These are phyloP conservation scores for Maccullochella peelii DNA, from an alignment of 2,113 vertebrate species.

Conservation along the genomic window DNA sequence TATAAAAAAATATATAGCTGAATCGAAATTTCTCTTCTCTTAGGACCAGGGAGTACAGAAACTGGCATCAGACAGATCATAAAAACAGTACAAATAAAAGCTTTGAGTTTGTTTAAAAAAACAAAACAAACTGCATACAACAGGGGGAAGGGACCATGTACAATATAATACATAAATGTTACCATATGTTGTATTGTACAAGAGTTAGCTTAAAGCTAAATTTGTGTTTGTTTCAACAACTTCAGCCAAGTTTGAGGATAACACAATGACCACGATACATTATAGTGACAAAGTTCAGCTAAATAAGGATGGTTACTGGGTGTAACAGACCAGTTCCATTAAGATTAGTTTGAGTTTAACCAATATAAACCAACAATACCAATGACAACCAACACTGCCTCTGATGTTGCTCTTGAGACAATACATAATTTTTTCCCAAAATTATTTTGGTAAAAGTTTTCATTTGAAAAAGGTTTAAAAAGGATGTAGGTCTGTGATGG, in stretches of 20 bases:
- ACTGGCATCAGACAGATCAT: neutral
- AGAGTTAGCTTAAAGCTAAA: neutral
- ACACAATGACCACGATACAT: neutral
- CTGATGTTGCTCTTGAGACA: neutral
- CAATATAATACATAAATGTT: neutral
- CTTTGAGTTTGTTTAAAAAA: neutral
- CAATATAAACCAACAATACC: too few species aligned
- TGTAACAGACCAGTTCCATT: too few species aligned
- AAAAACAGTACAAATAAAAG: neutral
- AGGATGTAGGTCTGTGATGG: neutral
- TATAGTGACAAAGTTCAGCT: neutral
- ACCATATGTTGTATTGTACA: neutral
- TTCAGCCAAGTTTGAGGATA: neutral
- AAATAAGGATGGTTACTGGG: neutral
- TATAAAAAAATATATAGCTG: neutral
- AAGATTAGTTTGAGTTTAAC: too few species aligned
- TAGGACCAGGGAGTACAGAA: neutral
- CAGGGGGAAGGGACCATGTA: neutral
- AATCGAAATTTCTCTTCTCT: neutral
- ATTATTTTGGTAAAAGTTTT: neutral
- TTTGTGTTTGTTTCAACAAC: neutral
- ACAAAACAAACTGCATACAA: neutral
- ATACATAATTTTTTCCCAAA: neutral
- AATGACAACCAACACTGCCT: too few species aligned
- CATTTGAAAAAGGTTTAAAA: neutral